A percentile compares a stretch with the other conserved stretches of the same genome.
These are phyloP conservation scores for Cardinalis cardinalis DNA, from an alignment of 2,113 vertebrate species.

Conservation along the genomic window DNA sequence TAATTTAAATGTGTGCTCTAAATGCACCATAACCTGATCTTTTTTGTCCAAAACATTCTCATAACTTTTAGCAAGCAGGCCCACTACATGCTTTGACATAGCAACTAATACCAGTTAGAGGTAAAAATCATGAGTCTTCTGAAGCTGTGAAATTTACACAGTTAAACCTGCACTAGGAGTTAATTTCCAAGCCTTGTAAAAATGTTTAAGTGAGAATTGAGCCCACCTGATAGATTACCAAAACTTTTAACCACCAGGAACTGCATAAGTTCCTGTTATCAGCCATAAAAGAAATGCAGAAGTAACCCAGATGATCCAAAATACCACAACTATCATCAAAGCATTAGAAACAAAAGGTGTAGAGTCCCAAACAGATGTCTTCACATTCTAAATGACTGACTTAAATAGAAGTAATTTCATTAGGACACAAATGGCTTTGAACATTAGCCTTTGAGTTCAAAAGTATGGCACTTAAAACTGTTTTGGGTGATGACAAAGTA, in stretches of 20 bases:
- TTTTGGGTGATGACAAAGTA: neutral
- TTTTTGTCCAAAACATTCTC: neutral
- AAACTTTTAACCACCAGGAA: neutral
- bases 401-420: neutral
- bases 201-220: neutral
- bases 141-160: neutral
- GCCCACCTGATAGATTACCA: neutral
- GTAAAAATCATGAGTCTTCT: neutral
- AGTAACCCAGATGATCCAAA: neutral
- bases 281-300: neutral
- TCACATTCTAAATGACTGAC: neutral
- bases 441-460: neutral
- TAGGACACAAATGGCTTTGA: neutral
- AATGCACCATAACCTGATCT: neutral
- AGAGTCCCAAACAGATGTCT: neutral
- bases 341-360: neutral
- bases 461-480: neutral
- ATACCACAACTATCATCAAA: neutral
- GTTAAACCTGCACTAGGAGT: neutral
- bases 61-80: neutral
- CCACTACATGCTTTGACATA: neutral
- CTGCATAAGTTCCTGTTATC: neutral
- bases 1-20: neutral
- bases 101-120: neutral
- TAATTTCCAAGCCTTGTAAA: neutral